These are phyloP conservation scores for Ichneumoninae sp. DNA, from an alignment of 2,888 invertebrate genomes.

Conservation along the genomic window DNA sequence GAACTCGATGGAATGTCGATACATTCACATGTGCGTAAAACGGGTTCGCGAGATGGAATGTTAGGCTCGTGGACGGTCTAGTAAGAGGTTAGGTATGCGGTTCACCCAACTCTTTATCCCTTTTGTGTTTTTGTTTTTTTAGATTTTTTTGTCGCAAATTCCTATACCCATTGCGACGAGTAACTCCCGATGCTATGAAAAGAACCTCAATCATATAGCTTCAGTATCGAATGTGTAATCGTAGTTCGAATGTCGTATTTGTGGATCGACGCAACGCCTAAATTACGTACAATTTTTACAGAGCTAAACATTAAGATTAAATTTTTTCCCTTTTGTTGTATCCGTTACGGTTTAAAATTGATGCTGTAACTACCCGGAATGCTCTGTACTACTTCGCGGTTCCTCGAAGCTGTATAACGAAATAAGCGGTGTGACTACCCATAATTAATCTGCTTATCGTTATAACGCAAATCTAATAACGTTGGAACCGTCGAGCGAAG, in stretches of 20 bases:
- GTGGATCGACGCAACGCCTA: not conserved
- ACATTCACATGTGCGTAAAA: slow-evolving; percentile 57
- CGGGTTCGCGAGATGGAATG: slow-evolving; percentile 75
- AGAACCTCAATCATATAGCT: not conserved
- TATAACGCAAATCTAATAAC: slow-evolving; percentile 56
- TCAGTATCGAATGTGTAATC: not conserved
- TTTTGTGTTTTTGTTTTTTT: slow-evolving; percentile 46
- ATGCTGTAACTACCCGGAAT: not conserved
- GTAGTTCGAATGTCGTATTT: not conserved
- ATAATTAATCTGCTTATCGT: slow-evolving; percentile 23
- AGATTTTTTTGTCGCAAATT: slow-evolving; percentile 49
- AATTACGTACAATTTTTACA: not conserved
- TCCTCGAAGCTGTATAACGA: not conserved
- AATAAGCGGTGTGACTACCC: not conserved
- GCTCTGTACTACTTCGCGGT: not conserved
- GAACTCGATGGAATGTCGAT: slow-evolving; percentile 51
- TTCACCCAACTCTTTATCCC: slow-evolving; percentile 40
- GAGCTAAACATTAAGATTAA: not conserved
- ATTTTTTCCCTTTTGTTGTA: not conserved
- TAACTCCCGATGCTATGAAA: not conserved
- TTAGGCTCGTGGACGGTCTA: slow-evolving; percentile 72
- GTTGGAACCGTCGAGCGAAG: slow-evolving; percentile 30
- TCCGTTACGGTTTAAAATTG: not conserved
- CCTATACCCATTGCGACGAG: slow-evolving; percentile 7
- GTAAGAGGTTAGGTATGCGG: slow-evolving; percentile 77